Conservation (phyloP, 2,888 invertebrate species). For the Scaptomyza cyrtandrae region DNA sequence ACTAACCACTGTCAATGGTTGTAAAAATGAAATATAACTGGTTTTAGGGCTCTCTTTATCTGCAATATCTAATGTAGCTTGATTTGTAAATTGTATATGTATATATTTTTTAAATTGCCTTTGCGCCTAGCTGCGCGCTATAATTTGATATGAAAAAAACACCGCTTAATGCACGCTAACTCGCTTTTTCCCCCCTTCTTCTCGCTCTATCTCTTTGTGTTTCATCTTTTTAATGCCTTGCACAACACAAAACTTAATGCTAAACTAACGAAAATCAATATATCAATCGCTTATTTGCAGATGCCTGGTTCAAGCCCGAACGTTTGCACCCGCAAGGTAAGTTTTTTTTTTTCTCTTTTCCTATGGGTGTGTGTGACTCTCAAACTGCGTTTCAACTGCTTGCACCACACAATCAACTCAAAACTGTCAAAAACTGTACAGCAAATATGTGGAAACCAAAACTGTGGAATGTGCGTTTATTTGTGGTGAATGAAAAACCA, state of each 20-base stretch:
- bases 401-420: slow-evolving; percentile 17
- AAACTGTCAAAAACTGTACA: slow-evolving; percentile 27
- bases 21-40: slow-evolving; percentile 23
- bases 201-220: background rate
- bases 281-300: slow-evolving; percentile 87
- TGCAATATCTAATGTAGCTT: slow-evolving; percentile 4
- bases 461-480: slow-evolving; percentile 29
- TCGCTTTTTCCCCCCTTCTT: background rate
- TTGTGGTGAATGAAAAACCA: background rate
- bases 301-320: slow-evolving; percentile 97
- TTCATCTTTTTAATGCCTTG: slow-evolving; percentile 39
- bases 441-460: slow-evolving; percentile 33
- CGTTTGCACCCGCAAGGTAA: slow-evolving; percentile 96
- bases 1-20: slow-evolving; percentile 69
- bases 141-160: slow-evolving; percentile 17
- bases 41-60: slow-evolving; percentile 1
- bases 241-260: slow-evolving; percentile 67
- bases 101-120: slow-evolving; percentile 4
- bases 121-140: slow-evolving; percentile 27
- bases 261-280: slow-evolving; percentile 80
- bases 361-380: slow-evolving; percentile 20
- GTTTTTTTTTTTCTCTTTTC: slow-evolving; percentile 9
- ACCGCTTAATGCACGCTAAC: slow-evolving; percentile 50
- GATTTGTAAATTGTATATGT: slow-evolving; percentile 1
- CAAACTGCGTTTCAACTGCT: slow-evolving; percentile 46